These are phyloP conservation scores for Arvicanthis niloticus DNA, from an alignment of 2,113 vertebrate genomes.

Conservation along the genomic window DNA sequence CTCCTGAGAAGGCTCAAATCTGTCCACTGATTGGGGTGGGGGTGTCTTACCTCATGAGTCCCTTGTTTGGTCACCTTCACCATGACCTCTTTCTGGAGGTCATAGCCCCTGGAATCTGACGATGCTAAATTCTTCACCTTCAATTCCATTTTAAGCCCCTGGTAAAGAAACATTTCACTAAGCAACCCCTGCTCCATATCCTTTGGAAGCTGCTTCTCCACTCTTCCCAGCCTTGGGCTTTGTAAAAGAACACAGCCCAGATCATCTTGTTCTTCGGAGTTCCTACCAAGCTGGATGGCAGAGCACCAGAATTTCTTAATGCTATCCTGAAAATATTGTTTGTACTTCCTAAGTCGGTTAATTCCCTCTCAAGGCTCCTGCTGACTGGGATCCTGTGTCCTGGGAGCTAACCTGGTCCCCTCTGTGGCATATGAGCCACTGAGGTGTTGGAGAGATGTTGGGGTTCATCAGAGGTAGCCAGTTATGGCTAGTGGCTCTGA, in stretches of 20 bases:
- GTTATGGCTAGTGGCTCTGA: neutral
- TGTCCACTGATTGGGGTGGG: fast-evolving
- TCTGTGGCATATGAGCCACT: neutral
- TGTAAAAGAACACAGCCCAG: neutral
- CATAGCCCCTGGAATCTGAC: conserved; percentile 91
- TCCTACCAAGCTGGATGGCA: neutral
- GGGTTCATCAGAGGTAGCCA: neutral
- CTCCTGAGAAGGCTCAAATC: fast-evolving
- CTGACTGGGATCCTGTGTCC: neutral
- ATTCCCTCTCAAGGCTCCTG: neutral
- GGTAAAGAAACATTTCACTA: conserved; percentile 36
- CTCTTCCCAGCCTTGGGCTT: neutral
- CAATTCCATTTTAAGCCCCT: conserved; percentile 92
- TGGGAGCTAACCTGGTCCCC: neutral
- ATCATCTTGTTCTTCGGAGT: neutral
- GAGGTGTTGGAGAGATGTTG: neutral
- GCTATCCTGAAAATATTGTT: neutral
- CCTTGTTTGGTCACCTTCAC: conserved; percentile 88
- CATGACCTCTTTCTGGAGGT: conserved; percentile 91
- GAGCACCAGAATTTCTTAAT: neutral
- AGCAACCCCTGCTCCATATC: neutral
- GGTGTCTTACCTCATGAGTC: conserved; percentile 87
- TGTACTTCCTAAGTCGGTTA: neutral
- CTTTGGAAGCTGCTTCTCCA: neutral
- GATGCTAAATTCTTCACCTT: conserved; percentile 94